phyloP scores from a whole-genome alignment of 2,888 invertebrate genomes.

The Nemapogon koenigi region DNA sequence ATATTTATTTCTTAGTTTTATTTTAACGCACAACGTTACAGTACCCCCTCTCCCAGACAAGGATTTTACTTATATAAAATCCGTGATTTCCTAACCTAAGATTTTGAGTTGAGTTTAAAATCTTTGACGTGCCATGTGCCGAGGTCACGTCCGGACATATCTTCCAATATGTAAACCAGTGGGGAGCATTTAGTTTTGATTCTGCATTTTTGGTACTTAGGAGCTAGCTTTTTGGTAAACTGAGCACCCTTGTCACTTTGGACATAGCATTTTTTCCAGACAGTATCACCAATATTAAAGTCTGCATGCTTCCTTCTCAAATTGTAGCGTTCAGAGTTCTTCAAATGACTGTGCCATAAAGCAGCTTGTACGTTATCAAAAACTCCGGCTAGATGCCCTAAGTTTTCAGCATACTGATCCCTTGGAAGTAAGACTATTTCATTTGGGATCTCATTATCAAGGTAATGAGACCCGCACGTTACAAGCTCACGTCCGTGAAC shows the following conservation, averaged over 20 bases:
- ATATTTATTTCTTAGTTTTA: too few species aligned
- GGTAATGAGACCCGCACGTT: slow-evolving; percentile 14
- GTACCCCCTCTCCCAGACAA: too few species aligned
- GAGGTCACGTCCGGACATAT: too few species aligned
- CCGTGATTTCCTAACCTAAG: too few species aligned
- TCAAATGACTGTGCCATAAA: slow-evolving; percentile 14
- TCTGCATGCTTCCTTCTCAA: slow-evolving; percentile 13
- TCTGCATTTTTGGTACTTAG: too few species aligned
- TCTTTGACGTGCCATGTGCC: too few species aligned
- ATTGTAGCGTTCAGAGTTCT: slow-evolving; percentile 17
- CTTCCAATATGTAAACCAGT: too few species aligned
- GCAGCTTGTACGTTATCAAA: slow-evolving; percentile 16
- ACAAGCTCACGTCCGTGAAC: slow-evolving; percentile 18
- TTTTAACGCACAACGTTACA: too few species aligned
- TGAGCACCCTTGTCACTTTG: slow-evolving; percentile 2
- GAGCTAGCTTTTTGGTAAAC: slow-evolving; percentile 5
- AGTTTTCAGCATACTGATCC: slow-evolving; percentile 16
- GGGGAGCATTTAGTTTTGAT: too few species aligned
- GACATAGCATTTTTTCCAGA: slow-evolving; percentile 6
- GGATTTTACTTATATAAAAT: too few species aligned
- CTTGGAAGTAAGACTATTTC: slow-evolving; percentile 16
- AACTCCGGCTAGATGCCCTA: slow-evolving; percentile 13
- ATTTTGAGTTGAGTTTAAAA: too few species aligned
- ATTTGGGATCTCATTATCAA: slow-evolving; percentile 8
- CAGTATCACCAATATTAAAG: slow-evolving; percentile 18